phyloP scores from a whole-genome alignment of 2,888 invertebrate species.

The Tipula vernalis region DNA sequence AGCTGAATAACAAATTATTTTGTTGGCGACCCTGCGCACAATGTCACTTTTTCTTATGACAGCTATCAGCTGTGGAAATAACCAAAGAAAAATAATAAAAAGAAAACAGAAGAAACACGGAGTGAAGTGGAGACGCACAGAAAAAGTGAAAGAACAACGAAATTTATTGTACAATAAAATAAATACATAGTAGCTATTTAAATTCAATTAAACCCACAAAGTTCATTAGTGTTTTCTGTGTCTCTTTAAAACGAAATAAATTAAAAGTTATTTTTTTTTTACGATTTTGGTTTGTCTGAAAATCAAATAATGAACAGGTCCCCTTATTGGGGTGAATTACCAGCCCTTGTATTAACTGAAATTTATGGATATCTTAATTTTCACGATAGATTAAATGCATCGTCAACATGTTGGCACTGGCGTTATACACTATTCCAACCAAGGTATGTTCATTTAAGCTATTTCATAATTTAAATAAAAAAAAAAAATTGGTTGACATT shows the following conservation, averaged over 20 bases:
- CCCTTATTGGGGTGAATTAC: slow-evolving; percentile 31
- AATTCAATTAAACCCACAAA: not conserved
- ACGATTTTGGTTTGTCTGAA: not conserved
- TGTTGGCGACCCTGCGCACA: not conserved
- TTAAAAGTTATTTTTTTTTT: not conserved
- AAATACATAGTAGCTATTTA: not conserved
- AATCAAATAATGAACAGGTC: slow-evolving; percentile 17
- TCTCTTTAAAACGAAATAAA: not conserved
- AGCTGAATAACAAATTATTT: not conserved
- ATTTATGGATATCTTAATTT: slow-evolving; percentile 33
- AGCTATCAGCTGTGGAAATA: not conserved
- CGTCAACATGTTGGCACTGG: slow-evolving; percentile 44
- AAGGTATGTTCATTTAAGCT: slow-evolving; percentile 24
- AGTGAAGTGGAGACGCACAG: not conserved
- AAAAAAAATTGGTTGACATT: not conserved
- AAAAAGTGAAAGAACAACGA: not conserved
- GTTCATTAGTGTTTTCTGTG: not conserved
- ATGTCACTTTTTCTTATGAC: not conserved
- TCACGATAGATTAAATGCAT: slow-evolving; percentile 39
- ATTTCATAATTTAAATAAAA: not conserved
- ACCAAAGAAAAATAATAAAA: not conserved
- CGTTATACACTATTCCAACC: slow-evolving; percentile 37
- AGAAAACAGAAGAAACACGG: not conserved
- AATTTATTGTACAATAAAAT: not conserved
- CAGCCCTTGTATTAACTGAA: slow-evolving; percentile 37